Evolutionary conservation across 2,797 vertebrate species (phyloP).

Genomic region (Falco peregrinus): DNA sequence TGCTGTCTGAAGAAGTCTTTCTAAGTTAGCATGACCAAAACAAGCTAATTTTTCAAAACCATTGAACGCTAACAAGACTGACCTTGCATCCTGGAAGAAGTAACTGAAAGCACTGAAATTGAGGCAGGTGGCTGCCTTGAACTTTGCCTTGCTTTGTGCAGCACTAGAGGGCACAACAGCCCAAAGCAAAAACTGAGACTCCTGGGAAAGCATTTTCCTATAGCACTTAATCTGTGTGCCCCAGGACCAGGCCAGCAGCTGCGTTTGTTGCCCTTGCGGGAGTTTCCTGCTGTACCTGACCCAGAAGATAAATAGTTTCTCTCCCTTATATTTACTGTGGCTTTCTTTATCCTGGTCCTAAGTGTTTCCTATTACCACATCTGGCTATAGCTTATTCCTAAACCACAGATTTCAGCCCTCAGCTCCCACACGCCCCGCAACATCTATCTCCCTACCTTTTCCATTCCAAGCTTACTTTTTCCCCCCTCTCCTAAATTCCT

Average conservation of each 20-base stretch:
- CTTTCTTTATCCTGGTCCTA: not conserved
- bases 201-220: not conserved
- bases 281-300: not conserved
- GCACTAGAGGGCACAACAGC: constrained; percentile 30
- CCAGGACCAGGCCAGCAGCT: not conserved
- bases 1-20: not conserved
- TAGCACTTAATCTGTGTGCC: not conserved
- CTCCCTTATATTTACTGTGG: not conserved
- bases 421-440: accelerated
- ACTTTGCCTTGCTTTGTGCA: not conserved
- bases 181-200: not conserved
- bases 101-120: not conserved
- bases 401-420: not conserved
- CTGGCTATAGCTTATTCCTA: not conserved
- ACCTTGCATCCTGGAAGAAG: not conserved
- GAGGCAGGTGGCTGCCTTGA: not conserved
- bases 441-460: not conserved
- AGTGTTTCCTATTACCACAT: not conserved
- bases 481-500: not conserved
- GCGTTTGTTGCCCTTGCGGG: not conserved
- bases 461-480: not conserved
- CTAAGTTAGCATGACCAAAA: not conserved
- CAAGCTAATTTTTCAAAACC: not conserved
- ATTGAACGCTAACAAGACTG: accelerated
- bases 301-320: not conserved